These are phyloP conservation scores for Salvator merianae DNA, from an alignment of 2,113 vertebrate genomes.

Conservation along the genomic window DNA sequence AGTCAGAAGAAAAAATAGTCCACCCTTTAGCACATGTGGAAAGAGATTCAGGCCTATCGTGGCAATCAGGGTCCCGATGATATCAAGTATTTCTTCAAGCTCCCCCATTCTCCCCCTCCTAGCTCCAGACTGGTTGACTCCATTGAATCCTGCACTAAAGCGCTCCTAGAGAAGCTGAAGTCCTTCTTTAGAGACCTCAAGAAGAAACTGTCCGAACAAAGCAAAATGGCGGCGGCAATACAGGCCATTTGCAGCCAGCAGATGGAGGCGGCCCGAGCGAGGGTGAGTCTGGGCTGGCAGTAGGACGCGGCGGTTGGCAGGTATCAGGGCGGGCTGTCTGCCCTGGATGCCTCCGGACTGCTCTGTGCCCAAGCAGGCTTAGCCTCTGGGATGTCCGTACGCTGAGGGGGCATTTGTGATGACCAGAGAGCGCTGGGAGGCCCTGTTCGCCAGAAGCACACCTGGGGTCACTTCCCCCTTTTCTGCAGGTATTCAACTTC, in stretches of 20 bases:
- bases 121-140: not conserved
- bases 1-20: too few species aligned
- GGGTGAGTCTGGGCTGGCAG: not conserved
- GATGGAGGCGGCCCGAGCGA: conserved; percentile 4
- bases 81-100: too few species aligned
- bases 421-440: not conserved
- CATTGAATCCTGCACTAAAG: not conserved
- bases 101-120: not conserved
- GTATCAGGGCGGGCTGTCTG: not conserved
- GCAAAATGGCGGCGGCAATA: not conserved
- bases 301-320: not conserved
- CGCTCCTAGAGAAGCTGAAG: not conserved
- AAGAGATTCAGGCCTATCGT: too few species aligned
- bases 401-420: too few species aligned
- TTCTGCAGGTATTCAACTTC: conserved; percentile 22
- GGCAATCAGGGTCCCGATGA: too few species aligned
- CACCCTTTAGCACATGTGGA: too few species aligned
- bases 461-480: not conserved
- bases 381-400: not conserved
- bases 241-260: not conserved
- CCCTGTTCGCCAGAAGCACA: too few species aligned
- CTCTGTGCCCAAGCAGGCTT: too few species aligned
- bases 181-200: conserved; percentile 19
- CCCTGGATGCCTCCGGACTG: not conserved
- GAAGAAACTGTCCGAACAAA: not conserved